Conservation (phyloP, 2,797 vertebrate species). For the Thalassophryne amazonica region DNA sequence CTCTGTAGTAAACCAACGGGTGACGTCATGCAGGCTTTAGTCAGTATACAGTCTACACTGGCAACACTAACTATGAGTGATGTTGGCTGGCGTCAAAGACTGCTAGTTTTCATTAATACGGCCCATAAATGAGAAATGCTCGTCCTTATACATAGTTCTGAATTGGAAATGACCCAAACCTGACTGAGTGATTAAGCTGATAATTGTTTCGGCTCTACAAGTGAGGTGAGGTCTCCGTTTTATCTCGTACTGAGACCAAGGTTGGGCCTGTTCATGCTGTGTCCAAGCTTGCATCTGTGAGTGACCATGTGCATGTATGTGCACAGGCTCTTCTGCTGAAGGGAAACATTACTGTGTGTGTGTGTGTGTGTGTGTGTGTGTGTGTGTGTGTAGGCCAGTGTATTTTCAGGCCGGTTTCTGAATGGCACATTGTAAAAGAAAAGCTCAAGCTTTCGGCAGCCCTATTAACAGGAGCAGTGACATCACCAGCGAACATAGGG, state of each 20-base stretch:
- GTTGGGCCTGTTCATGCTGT: background rate
- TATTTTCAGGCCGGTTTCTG: conserved; percentile 41
- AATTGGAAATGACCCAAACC: too few relatives aligned
- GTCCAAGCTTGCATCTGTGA: background rate
- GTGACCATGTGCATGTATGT: conserved; percentile 6
- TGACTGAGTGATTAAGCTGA: too few relatives aligned
- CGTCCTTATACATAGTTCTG: too few relatives aligned
- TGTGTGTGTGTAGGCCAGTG: background rate
- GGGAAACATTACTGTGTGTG: conserved; percentile 45
- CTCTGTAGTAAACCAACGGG: too few relatives aligned
- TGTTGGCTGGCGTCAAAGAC: too few relatives aligned
- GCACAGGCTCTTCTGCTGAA: conserved; percentile 27
- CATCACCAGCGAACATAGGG: conserved; percentile 72
- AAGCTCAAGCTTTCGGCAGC: conserved; percentile 41
- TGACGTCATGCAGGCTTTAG: too few relatives aligned
- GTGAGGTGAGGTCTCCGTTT: background rate
- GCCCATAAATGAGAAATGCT: too few relatives aligned
- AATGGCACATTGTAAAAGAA: conserved; percentile 71
- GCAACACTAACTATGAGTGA: too few relatives aligned
- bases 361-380: conserved; percentile 8
- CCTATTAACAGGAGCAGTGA: conserved; percentile 67
- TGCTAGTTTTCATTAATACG: too few relatives aligned
- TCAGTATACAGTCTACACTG: too few relatives aligned
- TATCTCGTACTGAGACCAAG: background rate
- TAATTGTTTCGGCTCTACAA: background rate